Evolutionary conservation across 2,113 vertebrate genomes (phyloP).

Genomic region (Drymodes brunneopygia): DNA sequence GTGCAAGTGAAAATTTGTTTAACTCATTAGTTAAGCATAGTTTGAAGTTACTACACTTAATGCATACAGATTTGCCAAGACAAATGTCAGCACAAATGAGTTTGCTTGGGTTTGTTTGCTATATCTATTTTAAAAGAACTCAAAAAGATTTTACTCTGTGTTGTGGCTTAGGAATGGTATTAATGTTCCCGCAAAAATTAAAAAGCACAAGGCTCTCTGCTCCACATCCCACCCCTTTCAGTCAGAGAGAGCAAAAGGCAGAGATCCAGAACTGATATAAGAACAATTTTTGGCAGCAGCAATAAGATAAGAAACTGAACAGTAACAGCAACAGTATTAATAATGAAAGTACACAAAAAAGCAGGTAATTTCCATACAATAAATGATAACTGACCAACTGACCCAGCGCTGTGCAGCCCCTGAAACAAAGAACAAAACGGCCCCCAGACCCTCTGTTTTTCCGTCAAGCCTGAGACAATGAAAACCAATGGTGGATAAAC

Average conservation of each 20-base stretch:
- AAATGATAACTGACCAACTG: not conserved
- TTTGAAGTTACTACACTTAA: not conserved
- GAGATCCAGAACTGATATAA: not conserved
- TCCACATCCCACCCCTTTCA: not conserved
- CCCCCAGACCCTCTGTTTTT: not conserved
- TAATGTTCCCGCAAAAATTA: not conserved
- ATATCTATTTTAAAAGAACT: not conserved
- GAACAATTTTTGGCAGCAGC: not conserved
- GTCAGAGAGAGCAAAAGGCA: not conserved
- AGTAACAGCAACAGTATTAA: not conserved
- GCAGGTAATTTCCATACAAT: not conserved
- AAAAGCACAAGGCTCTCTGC: fast-evolving
- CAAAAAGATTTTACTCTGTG: not conserved
- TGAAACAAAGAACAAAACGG: not conserved
- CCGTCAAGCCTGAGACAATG: not conserved
- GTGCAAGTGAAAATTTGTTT: not conserved
- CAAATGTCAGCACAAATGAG: not conserved
- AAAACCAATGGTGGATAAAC: not conserved
- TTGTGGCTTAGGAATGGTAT: not conserved
- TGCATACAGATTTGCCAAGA: not conserved
- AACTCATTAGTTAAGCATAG: not conserved
- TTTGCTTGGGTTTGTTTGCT: not conserved
- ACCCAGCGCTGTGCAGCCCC: fast-evolving
- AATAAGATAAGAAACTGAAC: not conserved
- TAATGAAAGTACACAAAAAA: not conserved